Conservation (phyloP, 2,113 vertebrate genomes). For the Nesogale talazaci region DNA sequence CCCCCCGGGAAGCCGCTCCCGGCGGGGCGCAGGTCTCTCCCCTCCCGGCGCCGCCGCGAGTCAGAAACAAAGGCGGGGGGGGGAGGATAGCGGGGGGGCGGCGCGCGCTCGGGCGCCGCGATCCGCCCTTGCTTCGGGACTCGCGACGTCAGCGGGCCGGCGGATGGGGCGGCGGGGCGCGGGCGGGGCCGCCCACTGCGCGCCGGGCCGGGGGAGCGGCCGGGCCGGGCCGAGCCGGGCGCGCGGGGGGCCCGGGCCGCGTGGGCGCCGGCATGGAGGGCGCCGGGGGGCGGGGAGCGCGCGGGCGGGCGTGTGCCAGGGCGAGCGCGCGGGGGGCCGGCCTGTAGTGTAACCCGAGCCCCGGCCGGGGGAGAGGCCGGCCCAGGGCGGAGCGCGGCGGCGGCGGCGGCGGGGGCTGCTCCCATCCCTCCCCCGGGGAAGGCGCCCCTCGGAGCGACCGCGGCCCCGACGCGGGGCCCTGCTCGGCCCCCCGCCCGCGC, state of each 20-base stretch:
- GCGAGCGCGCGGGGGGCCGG: conserved; percentile 71
- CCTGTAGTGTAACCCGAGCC: conserved; percentile 76
- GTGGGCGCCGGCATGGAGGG: conserved; percentile 78
- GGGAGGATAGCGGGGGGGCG: conserved; percentile 35
- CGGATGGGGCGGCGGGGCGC: conserved; percentile 87
- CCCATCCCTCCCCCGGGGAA: conserved; percentile 57
- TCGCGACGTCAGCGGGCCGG: conserved; percentile 85
- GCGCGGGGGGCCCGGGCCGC: conserved; percentile 56
- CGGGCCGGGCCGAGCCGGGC: conserved; percentile 21
- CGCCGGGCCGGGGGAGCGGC: conserved; percentile 62
- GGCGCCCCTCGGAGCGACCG: conserved; percentile 17
- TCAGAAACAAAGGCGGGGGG: conserved; percentile 83
- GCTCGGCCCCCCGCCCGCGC: neutral
- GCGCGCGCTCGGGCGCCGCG: conserved; percentile 73
- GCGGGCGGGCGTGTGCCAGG: conserved; percentile 53
- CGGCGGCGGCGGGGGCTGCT: conserved; percentile 58
- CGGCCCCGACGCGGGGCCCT: conserved; percentile 19
- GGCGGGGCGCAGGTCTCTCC: neutral
- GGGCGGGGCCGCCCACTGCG: conserved; percentile 53
- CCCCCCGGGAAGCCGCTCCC: neutral
- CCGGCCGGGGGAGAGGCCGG: conserved; percentile 69
- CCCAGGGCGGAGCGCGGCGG: conserved; percentile 63
- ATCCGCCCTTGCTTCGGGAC: conserved; percentile 81
- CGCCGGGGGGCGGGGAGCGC: conserved; percentile 67
- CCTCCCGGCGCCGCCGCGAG: conserved; percentile 35